Base-by-base conservation (phyloP, 2,888 invertebrate genomes). In the Trichogramma dendrolimi region DNA sequence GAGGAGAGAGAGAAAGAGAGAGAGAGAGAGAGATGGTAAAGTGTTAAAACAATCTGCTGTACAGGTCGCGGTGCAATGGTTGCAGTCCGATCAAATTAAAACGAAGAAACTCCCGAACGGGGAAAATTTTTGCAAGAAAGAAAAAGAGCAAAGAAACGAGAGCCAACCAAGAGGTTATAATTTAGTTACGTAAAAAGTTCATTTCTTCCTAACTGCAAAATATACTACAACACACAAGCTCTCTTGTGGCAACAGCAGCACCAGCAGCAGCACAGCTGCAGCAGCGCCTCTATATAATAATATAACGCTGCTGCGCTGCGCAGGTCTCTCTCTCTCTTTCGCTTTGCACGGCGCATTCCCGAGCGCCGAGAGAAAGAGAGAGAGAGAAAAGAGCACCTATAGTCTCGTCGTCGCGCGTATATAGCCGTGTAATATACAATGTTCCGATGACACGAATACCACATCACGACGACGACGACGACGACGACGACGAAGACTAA, bases 41-140 rank as follows among this genome's bases (percentile, higher is more conserved):
- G 38, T 46, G 39, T 48, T 38, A 56, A 27, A 57, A 46, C 40
- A 48, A 63, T 55, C 67, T 39, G 64, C 47, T 47, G 11, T 11
- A 48, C 67, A 69, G 69, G 67, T 67, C 48, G 63, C 63, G 56
- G 64, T 64, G 65, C 11, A 11, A 11, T 5, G 14, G 11, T 48
- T 48, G 14, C 14, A 48, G 11, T 48, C 48, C 48, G 11, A 48
- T 48, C 14, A 11, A 11, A 48, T 14, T 4, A 48, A 48, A 48
- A 48, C 11, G 27, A 27, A 27, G 27, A 27, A 27, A 27, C 27
- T 3, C 27, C 27, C 27, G 3, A 27, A 2, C 27, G 27, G 27
- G 27, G 2, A 27, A 27, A 27, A 27, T 27, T 27, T 27, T 27
- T 27, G 27, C 27, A 27, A 27, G 27, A 14, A 14, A 14, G 14